Conservation (phyloP, 1,140 invertebrate genomes). For the Diachasmimorpha longicaudata region DNA sequence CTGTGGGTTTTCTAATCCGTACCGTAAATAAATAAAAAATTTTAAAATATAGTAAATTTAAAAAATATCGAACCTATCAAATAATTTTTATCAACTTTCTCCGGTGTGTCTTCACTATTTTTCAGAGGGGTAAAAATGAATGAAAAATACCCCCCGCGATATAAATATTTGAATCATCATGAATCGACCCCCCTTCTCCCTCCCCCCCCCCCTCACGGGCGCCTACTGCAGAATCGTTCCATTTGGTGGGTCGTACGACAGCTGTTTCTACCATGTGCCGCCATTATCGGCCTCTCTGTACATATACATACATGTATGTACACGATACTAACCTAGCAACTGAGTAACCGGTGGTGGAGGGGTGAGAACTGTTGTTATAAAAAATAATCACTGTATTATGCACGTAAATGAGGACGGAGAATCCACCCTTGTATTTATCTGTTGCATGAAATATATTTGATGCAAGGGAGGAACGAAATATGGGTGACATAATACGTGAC, state of each 20-base stretch:
- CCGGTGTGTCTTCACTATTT: too few relatives aligned
- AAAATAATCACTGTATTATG: not conserved
- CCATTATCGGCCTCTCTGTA: slow-evolving; percentile 28
- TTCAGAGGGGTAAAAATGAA: not conserved
- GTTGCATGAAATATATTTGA: slow-evolving; percentile 28
- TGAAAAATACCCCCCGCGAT: not conserved
- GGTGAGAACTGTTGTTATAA: not conserved
- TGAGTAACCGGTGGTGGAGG: not conserved
- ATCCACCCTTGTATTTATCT: slow-evolving; percentile 29
- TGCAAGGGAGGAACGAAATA: not conserved
- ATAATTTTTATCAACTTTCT: too few relatives aligned
- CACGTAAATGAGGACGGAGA: not conserved
- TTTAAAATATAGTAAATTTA: too few relatives aligned
- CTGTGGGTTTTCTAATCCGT: too few relatives aligned
- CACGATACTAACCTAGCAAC: not conserved
- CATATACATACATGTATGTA: not conserved
- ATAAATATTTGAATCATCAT: not conserved
- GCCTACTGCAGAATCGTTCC: slow-evolving; percentile 33
- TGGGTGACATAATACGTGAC: not conserved
- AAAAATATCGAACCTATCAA: too few relatives aligned
- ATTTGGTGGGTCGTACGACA: slow-evolving; percentile 40
- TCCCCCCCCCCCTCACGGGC: too few relatives aligned
- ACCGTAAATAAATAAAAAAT: too few relatives aligned
- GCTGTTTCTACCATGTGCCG: slow-evolving; percentile 37
- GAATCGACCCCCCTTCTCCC: not conserved